Evolutionary conservation across 2,113 vertebrate species (phyloP).

Genomic region (Saguinus midas): DNA sequence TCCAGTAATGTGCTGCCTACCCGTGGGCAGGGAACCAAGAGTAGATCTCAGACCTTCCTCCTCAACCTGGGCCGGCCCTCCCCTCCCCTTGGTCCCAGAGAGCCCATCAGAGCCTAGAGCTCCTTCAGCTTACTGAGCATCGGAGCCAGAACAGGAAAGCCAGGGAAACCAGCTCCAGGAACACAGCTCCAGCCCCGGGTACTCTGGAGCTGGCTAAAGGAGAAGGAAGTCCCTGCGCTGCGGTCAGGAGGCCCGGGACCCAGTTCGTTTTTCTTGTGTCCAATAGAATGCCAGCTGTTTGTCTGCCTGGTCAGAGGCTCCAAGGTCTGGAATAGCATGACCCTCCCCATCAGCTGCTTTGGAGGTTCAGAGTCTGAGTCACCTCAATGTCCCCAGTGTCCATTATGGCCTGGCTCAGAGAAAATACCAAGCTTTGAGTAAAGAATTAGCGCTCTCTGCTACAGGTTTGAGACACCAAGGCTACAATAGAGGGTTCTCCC

Average conservation of each 20-base stretch:
- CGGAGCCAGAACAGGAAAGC: not conserved
- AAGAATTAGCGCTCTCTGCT: not conserved
- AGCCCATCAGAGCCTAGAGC: not conserved
- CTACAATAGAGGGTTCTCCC: not conserved
- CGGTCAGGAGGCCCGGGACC: not conserved
- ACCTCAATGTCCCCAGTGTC: not conserved
- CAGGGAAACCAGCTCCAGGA: not conserved
- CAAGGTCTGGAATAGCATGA: not conserved
- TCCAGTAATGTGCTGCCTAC: constrained; percentile 4
- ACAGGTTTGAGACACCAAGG: not conserved
- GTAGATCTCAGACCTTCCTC: not conserved
- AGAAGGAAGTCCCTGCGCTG: not conserved
- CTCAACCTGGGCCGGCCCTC: not conserved
- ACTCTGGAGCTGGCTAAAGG: not conserved
- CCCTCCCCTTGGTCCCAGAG: not conserved
- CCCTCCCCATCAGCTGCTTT: not conserved
- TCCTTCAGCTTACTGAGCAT: not conserved
- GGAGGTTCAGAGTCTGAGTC: not conserved
- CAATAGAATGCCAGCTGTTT: not conserved
- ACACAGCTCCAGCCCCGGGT: not conserved
- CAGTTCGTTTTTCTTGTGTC: not conserved
- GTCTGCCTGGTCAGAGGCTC: not conserved
- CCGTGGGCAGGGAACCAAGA: not conserved
- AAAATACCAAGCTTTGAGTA: not conserved
- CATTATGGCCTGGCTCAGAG: not conserved